A percentile compares a stretch with the other conserved stretches of the same genome.
Conservation (phyloP, 1,140 invertebrate genomes). For the Epicauta chinensis region DNA sequence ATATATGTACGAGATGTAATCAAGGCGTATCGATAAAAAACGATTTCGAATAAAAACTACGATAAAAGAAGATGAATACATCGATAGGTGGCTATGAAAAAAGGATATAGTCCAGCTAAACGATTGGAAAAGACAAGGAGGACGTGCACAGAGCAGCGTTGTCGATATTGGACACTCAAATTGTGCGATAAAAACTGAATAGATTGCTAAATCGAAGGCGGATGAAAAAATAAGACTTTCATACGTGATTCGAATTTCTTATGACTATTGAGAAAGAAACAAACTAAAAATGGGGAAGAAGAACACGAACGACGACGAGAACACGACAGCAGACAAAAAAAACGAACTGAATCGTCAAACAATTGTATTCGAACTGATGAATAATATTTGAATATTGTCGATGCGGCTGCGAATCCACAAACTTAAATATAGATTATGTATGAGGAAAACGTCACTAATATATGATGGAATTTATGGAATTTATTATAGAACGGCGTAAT, state of each 20-base stretch:
- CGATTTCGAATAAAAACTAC: slow-evolving; percentile 29
- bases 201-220: slow-evolving; percentile 39
- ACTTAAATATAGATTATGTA: background rate
- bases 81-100: slow-evolving; percentile 18
- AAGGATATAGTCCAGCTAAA: slow-evolving; percentile 15
- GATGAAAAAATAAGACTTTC: slow-evolving; percentile 39
- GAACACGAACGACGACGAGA: slow-evolving; percentile 20
- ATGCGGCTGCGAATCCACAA: background rate
- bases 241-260: slow-evolving; percentile 32
- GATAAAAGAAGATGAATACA: slow-evolving; percentile 34
- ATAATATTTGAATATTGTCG: too few species aligned
- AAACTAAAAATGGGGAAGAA: background rate
- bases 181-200: slow-evolving; percentile 40
- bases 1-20: slow-evolving; percentile 13
- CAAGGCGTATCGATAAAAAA: slow-evolving; percentile 26
- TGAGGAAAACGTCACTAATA: background rate
- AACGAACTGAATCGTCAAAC: too few species aligned
- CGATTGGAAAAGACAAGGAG: slow-evolving; percentile 12
- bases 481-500: background rate
- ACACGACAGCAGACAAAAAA: background rate
- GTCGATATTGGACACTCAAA: slow-evolving; percentile 35
- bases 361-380: too few species aligned
- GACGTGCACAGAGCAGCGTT: slow-evolving; percentile 11
- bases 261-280: background rate
- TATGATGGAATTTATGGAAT: background rate